Evolutionary conservation across 2,797 vertebrate genomes (phyloP).

Genomic region (Zalophus californianus): DNA sequence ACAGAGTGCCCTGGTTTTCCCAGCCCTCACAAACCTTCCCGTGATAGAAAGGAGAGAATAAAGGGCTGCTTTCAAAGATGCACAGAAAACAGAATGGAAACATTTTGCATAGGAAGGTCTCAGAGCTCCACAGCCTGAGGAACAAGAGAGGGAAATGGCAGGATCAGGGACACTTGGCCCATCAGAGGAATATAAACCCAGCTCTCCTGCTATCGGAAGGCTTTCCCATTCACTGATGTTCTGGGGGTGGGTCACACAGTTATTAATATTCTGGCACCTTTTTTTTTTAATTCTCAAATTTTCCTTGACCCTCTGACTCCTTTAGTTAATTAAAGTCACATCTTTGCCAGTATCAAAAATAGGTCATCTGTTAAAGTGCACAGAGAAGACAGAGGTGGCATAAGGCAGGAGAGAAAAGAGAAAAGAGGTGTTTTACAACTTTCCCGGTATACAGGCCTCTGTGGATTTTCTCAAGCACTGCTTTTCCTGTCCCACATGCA

Average conservation of each 20-base stretch:
- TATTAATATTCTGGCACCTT: conserved; percentile 1
- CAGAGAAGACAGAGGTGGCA: neutral
- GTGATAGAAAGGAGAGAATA: neutral
- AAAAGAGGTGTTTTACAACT: neutral
- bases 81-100: neutral
- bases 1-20: neutral
- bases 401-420: neutral
- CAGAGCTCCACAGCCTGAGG: neutral
- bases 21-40: neutral
- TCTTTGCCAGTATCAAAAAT: conserved; percentile 42
- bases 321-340: conserved; percentile 62
- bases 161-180: neutral
- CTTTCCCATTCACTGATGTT: neutral
- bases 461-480: neutral
- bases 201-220: neutral
- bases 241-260: neutral
- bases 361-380: neutral
- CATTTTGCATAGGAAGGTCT: neutral
- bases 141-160: neutral
- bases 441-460: neutral
- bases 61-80: neutral
- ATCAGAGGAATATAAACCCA: neutral
- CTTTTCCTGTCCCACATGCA: neutral
- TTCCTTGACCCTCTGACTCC: conserved; percentile 29
- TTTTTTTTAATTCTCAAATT: conserved; percentile 32